Percentiles rank a stretch among this genome's conserved stretches.
Evolutionary conservation across 2,888 invertebrate genomes (phyloP).

Genomic region (Synanthedon formicaeformis): DNA sequence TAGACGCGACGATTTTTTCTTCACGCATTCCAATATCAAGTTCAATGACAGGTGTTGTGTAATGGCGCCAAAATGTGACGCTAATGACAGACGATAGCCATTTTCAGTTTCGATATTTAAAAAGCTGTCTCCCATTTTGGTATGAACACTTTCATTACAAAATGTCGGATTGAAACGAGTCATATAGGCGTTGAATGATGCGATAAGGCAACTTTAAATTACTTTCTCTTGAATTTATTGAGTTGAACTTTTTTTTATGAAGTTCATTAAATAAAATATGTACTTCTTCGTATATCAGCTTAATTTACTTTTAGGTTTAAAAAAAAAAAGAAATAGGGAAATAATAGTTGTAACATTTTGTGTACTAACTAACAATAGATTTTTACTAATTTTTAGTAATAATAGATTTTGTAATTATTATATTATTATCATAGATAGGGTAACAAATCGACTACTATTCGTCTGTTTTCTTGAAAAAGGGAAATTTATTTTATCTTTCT

Average conservation of each 20-base stretch:
- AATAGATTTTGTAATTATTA: no score
- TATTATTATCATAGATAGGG: no score
- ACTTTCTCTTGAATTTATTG: conserved; percentile 37
- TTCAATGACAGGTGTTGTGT: conserved; percentile 31
- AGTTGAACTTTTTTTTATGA: conserved; percentile 6
- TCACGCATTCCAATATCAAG: conserved; percentile 7
- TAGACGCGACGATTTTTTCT: neutral
- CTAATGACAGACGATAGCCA: neutral
- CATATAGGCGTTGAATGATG: conserved; percentile 10
- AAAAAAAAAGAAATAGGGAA: no score
- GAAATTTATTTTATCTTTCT: no score
- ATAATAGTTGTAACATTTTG: no score
- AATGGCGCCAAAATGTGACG: conserved; percentile 3
- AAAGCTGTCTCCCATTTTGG: conserved; percentile 16
- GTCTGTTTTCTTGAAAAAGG: no score
- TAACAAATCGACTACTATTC: no score
- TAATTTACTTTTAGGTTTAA: no score
- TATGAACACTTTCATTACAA: conserved; percentile 26
- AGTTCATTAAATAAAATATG: no score
- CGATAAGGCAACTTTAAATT: conserved; percentile 10
- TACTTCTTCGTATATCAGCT: no score
- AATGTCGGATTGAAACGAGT: conserved; percentile 11
- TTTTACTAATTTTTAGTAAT: no score
- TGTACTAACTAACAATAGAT: no score
- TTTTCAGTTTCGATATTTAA: neutral